These are phyloP conservation scores for Campoplex capitator DNA, from an alignment of 2,888 invertebrate genomes.

Conservation along the genomic window DNA sequence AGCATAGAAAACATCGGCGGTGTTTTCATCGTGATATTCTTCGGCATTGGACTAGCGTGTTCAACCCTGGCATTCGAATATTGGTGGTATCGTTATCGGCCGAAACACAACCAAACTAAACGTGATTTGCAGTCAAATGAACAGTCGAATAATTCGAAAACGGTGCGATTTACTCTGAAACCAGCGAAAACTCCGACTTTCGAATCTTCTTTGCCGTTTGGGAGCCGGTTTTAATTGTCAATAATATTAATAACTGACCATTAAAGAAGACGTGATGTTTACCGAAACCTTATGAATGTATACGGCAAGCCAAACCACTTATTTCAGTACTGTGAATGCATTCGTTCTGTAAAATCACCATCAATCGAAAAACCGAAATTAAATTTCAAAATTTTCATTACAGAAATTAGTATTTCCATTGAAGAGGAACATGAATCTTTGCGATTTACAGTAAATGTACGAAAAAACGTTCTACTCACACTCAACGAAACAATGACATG, in stretches of 20 bases:
- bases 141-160: conserved; percentile 69
- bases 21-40: conserved; percentile 98
- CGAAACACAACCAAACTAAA: conserved; percentile 83
- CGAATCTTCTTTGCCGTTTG: conserved; percentile 67
- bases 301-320: background rate
- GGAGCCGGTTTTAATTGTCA: conserved; percentile 61
- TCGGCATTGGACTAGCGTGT: conserved; percentile 96
- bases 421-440: background rate
- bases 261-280: background rate
- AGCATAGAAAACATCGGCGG: conserved; percentile 99
- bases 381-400: background rate
- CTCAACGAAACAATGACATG: background rate
- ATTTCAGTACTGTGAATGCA: background rate
- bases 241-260: background rate
- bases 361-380: background rate
- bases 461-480: background rate
- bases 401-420: background rate
- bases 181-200: conserved; percentile 78
- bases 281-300: background rate
- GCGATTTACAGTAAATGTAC: background rate
- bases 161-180: conserved; percentile 78
- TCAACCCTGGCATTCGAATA: conserved; percentile 96
- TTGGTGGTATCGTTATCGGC: conserved; percentile 95
- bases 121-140: conserved; percentile 54
- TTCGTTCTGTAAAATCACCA: background rate